phyloP scores from a whole-genome alignment of 2,888 invertebrate genomes.

The Malthinus flaveolus region DNA sequence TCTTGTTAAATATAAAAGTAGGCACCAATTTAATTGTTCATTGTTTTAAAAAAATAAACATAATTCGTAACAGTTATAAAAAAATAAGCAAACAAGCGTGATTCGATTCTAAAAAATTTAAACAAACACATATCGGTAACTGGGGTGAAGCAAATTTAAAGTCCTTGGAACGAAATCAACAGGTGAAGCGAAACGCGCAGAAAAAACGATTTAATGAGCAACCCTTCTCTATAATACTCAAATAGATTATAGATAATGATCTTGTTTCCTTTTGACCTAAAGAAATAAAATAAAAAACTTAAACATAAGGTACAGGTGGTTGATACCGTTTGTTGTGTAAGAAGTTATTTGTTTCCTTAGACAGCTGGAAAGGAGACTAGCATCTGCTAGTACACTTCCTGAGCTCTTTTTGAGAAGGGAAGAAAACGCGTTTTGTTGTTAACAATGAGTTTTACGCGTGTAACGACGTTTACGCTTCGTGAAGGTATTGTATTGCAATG shows the following conservation, averaged over 20 bases:
- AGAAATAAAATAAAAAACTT: slow-evolving; percentile 25
- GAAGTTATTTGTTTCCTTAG: slow-evolving; percentile 40
- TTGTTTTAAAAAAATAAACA: slow-evolving; percentile 24
- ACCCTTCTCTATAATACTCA: not conserved
- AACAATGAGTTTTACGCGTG: too few relatives aligned
- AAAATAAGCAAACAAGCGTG: slow-evolving; percentile 20
- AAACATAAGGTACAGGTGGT: slow-evolving; percentile 37
- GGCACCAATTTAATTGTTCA: slow-evolving; percentile 20
- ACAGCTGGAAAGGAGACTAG: slow-evolving; percentile 39
- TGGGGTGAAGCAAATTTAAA: slow-evolving; percentile 1
- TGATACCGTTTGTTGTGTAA: slow-evolving; percentile 36
- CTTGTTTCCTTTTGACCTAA: slow-evolving; percentile 32
- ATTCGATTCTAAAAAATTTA: slow-evolving; percentile 19
- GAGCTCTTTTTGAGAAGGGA: not conserved
- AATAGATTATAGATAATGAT: slow-evolving; percentile 21
- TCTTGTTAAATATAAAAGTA: slow-evolving; percentile 12
- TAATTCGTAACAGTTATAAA: slow-evolving; percentile 21
- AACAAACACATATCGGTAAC: slow-evolving; percentile 1
- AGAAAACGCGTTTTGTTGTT: too few relatives aligned
- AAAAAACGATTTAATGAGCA: slow-evolving; percentile 2
- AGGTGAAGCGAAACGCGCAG: not conserved
- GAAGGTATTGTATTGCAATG: too few relatives aligned
- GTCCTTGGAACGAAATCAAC: not conserved
- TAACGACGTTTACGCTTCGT: too few relatives aligned
- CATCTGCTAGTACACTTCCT: slow-evolving; percentile 36